These are phyloP conservation scores for Poliocrania exsul DNA, from an alignment of 2,797 vertebrate species.

Conservation along the genomic window DNA sequence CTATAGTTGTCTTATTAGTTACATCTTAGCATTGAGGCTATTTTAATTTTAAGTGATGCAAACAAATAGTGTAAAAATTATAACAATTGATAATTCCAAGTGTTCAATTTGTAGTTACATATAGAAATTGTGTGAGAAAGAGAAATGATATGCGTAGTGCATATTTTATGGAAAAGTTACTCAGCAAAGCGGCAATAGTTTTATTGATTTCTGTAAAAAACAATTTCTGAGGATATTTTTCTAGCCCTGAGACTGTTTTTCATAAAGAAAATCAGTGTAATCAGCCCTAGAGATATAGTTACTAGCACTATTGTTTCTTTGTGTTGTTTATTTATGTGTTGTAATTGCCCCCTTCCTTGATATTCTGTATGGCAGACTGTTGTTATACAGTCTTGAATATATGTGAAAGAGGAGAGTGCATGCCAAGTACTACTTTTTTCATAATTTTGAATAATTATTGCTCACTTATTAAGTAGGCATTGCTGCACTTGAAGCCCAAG, in stretches of 20 bases:
- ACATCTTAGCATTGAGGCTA: background rate
- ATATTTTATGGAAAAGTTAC: background rate
- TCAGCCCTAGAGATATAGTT: background rate
- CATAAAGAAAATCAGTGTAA: background rate
- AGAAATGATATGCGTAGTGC: accelerated
- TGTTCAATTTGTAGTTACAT: background rate
- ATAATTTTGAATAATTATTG: background rate
- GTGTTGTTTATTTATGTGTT: background rate
- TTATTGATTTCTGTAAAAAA: background rate
- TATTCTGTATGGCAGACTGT: background rate
- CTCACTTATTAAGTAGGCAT: background rate
- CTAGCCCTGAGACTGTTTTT: background rate
- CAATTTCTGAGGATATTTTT: background rate
- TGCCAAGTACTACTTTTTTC: background rate
- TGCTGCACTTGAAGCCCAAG: background rate
- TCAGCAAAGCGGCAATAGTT: background rate
- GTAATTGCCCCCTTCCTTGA: background rate
- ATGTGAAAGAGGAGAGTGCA: background rate
- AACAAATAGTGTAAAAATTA: background rate
- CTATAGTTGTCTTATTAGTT: background rate
- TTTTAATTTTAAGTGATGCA: background rate
- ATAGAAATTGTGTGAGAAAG: background rate
- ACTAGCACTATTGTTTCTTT: background rate
- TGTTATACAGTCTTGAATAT: background rate
- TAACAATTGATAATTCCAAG: background rate